These are phyloP conservation scores for Penaeus indicus DNA, from an alignment of 1,140 invertebrate genomes.

Conservation along the genomic window DNA sequence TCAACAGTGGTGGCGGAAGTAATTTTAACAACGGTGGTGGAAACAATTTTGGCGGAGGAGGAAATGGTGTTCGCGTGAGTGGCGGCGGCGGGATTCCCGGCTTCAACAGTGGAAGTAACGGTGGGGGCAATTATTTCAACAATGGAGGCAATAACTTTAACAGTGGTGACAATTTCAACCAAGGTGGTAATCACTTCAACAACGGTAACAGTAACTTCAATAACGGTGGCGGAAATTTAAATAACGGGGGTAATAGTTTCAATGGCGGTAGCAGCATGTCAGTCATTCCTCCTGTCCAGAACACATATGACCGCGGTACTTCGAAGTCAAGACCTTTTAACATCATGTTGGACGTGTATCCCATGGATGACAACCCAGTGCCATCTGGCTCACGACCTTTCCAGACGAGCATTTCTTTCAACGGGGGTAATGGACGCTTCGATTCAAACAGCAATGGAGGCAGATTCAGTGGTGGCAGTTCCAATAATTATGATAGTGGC, in stretches of 20 bases:
- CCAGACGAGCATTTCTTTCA: constrained; percentile 31
- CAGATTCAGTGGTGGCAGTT: too few relatives aligned
- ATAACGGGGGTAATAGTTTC: constrained; percentile 4
- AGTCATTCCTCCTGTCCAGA: too few relatives aligned
- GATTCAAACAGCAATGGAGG: neutral
- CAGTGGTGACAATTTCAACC: neutral
- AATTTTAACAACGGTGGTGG: too few relatives aligned
- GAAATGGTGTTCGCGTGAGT: neutral
- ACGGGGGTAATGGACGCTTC: neutral
- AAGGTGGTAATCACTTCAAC: neutral
- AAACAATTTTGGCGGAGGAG: neutral
- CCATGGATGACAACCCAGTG: constrained; percentile 23
- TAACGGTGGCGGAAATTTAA: neutral
- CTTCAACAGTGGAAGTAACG: neutral
- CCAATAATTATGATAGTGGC: too few relatives aligned
- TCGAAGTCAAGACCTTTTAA: constrained; percentile 40
- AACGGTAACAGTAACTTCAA: constrained; percentile 7
- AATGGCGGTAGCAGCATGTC: neutral
- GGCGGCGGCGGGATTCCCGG: neutral
- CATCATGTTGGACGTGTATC: constrained; percentile 52
- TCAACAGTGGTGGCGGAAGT: too few relatives aligned
- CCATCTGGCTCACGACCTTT: constrained; percentile 21
- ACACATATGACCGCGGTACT: neutral
- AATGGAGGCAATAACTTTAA: neutral
- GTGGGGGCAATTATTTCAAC: constrained; percentile 2